These are phyloP conservation scores for Acyrthosiphon pisum DNA, from an alignment of 1,140 invertebrate genomes.

Conservation along the genomic window DNA sequence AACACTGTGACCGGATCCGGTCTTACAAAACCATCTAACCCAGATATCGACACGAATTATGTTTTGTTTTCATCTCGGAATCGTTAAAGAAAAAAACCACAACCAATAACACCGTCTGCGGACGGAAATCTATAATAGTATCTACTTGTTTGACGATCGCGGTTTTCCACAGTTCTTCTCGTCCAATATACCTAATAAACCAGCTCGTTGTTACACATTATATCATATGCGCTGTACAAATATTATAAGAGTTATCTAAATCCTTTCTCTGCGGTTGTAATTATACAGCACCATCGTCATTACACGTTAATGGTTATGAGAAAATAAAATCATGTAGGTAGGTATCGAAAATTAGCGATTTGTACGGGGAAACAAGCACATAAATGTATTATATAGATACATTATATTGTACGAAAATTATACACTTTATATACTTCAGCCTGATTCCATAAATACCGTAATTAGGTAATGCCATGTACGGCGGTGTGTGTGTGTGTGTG, in stretches of 20 bases:
- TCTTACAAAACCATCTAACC: background rate
- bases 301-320: background rate
- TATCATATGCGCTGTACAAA: background rate
- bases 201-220: background rate
- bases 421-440: background rate
- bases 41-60: background rate
- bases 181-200: background rate
- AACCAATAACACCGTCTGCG: background rate
- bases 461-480: conserved; percentile 19
- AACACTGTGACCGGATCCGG: background rate
- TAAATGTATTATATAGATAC: background rate
- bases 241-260: background rate
- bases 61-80: background rate
- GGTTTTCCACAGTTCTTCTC: background rate
- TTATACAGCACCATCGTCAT: background rate
- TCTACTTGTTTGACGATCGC: background rate
- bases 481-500: background rate
- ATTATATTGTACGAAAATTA: background rate
- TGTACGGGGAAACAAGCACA: background rate
- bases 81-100: background rate
- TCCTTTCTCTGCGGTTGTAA: background rate
- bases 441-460: background rate
- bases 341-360: background rate
- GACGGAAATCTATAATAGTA: background rate
- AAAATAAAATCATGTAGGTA: background rate